These are phyloP conservation scores for Nipponacmea schrenckii DNA, from an alignment of 2,888 invertebrate genomes.

Conservation along the genomic window DNA sequence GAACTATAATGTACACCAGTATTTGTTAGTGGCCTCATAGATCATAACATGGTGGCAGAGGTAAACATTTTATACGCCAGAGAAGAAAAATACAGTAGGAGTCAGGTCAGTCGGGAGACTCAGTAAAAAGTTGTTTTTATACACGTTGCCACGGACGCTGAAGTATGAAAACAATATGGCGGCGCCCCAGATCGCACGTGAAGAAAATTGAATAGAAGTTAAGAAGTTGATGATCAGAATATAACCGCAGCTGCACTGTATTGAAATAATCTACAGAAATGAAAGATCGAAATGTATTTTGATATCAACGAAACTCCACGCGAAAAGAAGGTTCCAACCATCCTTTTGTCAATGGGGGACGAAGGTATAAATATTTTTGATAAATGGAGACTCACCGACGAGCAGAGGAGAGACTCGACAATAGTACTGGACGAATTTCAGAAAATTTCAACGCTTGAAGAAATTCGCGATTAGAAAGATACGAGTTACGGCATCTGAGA, in stretches of 20 bases:
- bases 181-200: too few species aligned
- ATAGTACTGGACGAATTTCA: neutral
- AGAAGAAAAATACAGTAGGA: neutral
- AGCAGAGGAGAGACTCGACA: neutral
- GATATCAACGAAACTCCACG: neutral
- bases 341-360: neutral
- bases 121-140: too few species aligned
- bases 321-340: neutral
- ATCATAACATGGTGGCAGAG: slow-evolving; percentile 1
- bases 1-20: too few species aligned
- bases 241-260: too few species aligned
- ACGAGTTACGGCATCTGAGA: neutral
- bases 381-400: neutral
- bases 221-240: too few species aligned
- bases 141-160: too few species aligned
- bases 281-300: neutral
- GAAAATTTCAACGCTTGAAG: neutral
- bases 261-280: neutral
- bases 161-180: too few species aligned
- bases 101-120: too few species aligned
- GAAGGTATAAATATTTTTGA: neutral
- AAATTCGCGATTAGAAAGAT: neutral
- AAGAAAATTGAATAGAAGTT: too few species aligned
- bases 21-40: neutral
- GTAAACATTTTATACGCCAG: neutral